Evolutionary conservation across 2,113 vertebrate species (phyloP).

Genomic region (Pterocles orientalis): DNA sequence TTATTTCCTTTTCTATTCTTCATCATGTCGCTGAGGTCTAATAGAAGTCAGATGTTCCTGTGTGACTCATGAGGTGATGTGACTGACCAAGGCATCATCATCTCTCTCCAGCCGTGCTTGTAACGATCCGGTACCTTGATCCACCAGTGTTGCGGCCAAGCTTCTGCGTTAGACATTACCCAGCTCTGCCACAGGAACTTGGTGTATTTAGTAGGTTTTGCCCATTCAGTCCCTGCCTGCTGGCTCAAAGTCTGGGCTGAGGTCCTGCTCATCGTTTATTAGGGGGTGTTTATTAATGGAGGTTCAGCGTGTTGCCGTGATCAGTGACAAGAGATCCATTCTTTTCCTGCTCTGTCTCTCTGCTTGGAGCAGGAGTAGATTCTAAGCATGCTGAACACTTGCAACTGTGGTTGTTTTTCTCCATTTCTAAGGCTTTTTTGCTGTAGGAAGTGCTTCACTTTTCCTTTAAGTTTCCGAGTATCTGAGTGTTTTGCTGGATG

Average conservation of each 20-base stretch:
- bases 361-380: background rate
- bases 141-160: background rate
- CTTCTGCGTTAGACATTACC: background rate
- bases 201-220: background rate
- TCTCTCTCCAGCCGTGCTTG: background rate
- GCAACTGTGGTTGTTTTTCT: background rate
- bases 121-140: background rate
- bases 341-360: background rate
- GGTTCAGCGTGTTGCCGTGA: rapidly evolving
- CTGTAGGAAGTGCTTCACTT: rapidly evolving
- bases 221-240: rapidly evolving
- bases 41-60: background rate
- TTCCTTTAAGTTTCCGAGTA: background rate
- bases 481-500: background rate
- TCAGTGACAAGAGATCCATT: background rate
- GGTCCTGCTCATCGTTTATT: background rate
- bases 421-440: background rate
- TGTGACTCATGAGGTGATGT: background rate
- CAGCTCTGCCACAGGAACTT: rapidly evolving
- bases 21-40: background rate
- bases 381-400: background rate
- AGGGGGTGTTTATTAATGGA: rapidly evolving
- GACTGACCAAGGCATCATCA: background rate
- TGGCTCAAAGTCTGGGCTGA: background rate
- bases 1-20: background rate